Evolutionary conservation across 2,888 invertebrate genomes (phyloP).

Genomic region (Tiliacea aurago): DNA sequence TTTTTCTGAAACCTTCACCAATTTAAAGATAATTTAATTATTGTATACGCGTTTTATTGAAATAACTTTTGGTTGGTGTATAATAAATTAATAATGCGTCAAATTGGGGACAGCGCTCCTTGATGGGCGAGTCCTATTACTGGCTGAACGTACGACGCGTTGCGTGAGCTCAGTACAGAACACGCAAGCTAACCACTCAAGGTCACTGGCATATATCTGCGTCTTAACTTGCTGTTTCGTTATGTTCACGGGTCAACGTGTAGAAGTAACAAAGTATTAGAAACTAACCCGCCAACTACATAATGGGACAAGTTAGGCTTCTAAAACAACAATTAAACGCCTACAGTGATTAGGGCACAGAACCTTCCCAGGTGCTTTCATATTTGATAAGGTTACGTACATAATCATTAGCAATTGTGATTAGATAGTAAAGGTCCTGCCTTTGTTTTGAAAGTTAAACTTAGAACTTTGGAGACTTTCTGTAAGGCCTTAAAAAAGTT

Average conservation of each 20-base stretch:
- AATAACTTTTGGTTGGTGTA: too few species aligned
- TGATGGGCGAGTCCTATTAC: too few species aligned
- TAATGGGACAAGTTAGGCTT: conserved; percentile 9
- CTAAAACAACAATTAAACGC: conserved; percentile 25
- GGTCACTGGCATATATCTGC: too few species aligned
- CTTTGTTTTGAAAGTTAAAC: not conserved
- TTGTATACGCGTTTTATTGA: too few species aligned
- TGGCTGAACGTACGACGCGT: too few species aligned
- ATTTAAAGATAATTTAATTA: too few species aligned
- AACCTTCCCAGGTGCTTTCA: conserved; percentile 10
- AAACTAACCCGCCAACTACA: conserved; percentile 9
- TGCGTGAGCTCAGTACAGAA: too few species aligned
- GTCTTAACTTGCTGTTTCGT: conserved; percentile 18
- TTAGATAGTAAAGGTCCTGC: conserved; percentile 21
- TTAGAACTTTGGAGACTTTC: not conserved
- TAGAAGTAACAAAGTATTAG: conserved; percentile 17
- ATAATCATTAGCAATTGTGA: conserved; percentile 29
- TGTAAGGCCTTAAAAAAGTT: not conserved
- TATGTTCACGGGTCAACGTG: conserved; percentile 27
- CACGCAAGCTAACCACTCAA: too few species aligned
- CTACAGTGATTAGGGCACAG: conserved; percentile 23
- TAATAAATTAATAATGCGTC: too few species aligned
- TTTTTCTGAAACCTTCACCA: too few species aligned
- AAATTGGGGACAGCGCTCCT: too few species aligned
- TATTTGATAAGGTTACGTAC: conserved; percentile 42